phyloP scores from a whole-genome alignment of 2,113 vertebrate genomes.

The Gopherus flavomarginatus region DNA sequence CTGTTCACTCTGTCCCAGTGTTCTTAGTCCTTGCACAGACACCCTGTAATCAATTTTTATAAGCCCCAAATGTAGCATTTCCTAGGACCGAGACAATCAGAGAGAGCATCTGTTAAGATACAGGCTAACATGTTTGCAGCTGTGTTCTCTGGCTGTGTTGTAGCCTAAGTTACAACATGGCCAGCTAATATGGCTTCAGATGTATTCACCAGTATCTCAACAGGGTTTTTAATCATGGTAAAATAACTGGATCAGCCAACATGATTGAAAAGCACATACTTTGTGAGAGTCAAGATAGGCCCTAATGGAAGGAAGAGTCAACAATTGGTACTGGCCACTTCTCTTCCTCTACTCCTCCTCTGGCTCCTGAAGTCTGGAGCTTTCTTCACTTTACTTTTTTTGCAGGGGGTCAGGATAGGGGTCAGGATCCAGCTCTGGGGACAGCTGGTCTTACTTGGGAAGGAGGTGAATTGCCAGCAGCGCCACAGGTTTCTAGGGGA shows the following conservation, averaged over 20 bases:
- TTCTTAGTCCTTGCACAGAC: not conserved
- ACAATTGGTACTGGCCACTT: not conserved
- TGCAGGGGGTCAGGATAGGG: not conserved
- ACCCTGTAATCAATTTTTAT: not conserved
- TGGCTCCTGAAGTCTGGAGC: not conserved
- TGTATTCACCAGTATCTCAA: accelerated
- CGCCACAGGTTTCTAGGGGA: not conserved
- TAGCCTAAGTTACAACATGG: not conserved
- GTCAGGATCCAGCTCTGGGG: not conserved
- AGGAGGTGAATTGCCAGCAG: not conserved
- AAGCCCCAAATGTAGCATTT: not conserved
- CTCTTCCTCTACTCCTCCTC: not conserved
- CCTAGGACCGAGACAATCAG: not conserved
- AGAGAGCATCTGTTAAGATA: not conserved
- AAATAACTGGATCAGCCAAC: not conserved
- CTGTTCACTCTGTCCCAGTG: not conserved
- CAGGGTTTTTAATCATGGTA: not conserved
- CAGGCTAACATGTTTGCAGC: not conserved
- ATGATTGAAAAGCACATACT: not conserved
- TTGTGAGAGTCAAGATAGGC: not conserved
- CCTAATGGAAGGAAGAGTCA: not conserved
- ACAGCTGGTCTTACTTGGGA: not conserved
- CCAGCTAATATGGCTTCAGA: accelerated
- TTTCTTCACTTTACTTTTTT: not conserved
- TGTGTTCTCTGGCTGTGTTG: not conserved